Conservation (phyloP, 2,797 vertebrate species). For the Peromyscus melanophrys region DNA sequence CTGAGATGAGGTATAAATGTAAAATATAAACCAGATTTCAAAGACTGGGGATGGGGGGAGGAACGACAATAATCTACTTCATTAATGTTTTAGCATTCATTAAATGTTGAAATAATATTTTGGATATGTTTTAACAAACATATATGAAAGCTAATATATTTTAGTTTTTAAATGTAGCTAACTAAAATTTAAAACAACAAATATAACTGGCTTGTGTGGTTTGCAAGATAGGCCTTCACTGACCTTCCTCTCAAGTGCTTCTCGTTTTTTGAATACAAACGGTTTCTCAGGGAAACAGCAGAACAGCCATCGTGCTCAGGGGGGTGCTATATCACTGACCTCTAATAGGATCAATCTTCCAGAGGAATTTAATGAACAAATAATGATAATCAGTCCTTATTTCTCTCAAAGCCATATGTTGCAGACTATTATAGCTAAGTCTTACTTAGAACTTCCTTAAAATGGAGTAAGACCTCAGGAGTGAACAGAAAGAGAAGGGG, state of each 20-base stretch:
- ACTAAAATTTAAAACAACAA: conserved; percentile 32
- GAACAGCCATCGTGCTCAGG: background rate
- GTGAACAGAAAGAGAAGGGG: background rate
- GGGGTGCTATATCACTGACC: background rate
- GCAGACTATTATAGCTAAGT: conserved; percentile 43
- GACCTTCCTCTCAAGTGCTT: background rate
- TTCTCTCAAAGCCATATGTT: conserved; percentile 60
- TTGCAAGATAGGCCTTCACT: background rate
- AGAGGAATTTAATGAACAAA: conserved; percentile 69
- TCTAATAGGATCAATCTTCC: conserved; percentile 15
- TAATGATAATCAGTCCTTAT: conserved; percentile 56
- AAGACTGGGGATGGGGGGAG: background rate
- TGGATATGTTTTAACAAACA: conserved; percentile 39
- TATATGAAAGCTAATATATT: conserved; percentile 39
- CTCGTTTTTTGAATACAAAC: background rate
- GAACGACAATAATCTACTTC: background rate
- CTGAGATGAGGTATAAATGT: background rate
- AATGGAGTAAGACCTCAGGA: conserved; percentile 63
- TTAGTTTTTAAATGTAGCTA: conserved; percentile 24
- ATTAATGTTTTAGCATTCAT: conserved; percentile 45
- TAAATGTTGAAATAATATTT: conserved; percentile 52
- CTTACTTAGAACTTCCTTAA: conserved; percentile 70
- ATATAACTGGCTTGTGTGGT: background rate
- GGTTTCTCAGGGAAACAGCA: background rate
- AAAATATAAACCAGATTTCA: conserved; percentile 45